Conservation (phyloP, 2,888 invertebrate species). For the Capitulum mitella region DNA sequence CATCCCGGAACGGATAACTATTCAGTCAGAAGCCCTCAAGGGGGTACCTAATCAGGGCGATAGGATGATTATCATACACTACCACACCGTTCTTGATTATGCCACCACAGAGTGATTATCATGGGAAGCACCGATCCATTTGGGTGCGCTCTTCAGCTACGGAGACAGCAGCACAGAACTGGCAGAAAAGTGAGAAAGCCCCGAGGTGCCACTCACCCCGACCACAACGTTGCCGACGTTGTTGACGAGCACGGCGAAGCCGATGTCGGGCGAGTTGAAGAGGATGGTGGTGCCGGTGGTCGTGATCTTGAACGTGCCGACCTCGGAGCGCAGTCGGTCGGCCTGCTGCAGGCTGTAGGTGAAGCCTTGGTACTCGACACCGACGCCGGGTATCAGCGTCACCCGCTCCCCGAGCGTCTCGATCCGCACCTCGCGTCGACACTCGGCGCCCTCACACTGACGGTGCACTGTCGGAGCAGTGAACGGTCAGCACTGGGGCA, state of each 20-base stretch:
- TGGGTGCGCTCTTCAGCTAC: too few species aligned
- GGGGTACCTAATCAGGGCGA: too few species aligned
- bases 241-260: constrained; percentile 17
- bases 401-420: not conserved
- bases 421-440: not conserved
- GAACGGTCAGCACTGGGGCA: too few species aligned
- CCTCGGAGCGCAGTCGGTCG: not conserved
- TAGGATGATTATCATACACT: too few species aligned
- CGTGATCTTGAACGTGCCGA: not conserved
- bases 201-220: not conserved
- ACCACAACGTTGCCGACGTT: constrained; percentile 11
- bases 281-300: not conserved
- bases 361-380: not conserved
- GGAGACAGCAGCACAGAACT: too few species aligned
- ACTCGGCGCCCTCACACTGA: not conserved
- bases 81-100: too few species aligned
- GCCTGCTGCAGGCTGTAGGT: constrained; percentile 1
- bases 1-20: too few species aligned
- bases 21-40: too few species aligned
- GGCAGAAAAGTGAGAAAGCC: too few species aligned
- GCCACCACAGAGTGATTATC: too few species aligned
- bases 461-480: not conserved
- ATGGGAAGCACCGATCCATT: too few species aligned
- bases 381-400: not conserved
- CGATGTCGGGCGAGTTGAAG: not conserved